A percentile compares a stretch with the other conserved stretches of the same genome.
These are phyloP conservation scores for Ferrisia virgata DNA, from an alignment of 2,888 invertebrate genomes.

Conservation along the genomic window DNA sequence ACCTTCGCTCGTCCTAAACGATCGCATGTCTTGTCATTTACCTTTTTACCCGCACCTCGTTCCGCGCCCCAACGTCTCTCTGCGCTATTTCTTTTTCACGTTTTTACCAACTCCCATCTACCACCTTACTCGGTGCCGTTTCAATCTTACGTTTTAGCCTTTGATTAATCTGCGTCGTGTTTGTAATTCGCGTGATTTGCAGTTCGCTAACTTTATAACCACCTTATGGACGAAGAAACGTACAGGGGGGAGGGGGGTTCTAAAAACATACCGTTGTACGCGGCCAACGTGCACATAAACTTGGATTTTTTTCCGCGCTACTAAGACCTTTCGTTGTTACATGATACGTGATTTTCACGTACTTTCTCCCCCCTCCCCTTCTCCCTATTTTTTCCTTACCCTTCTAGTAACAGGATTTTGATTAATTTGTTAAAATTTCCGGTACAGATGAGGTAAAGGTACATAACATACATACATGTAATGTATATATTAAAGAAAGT, in stretches of 20 bases:
- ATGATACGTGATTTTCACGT: not conserved
- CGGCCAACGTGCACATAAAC: no score
- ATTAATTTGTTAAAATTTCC: conserved; percentile 7
- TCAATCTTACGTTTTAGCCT: not conserved
- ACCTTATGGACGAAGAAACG: not conserved
- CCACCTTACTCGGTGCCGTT: not conserved
- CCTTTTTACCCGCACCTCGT: not conserved
- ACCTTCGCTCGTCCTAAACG: not conserved
- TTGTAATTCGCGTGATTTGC: conserved; percentile 5
- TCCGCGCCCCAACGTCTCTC: not conserved
- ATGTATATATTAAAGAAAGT: not conserved
- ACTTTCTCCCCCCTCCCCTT: not conserved
- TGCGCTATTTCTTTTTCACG: not conserved
- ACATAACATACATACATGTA: not conserved
- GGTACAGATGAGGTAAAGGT: not conserved
- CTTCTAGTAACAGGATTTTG: not conserved
- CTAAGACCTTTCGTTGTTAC: not conserved
- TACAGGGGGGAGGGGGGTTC: not conserved
- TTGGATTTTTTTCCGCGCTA: no score
- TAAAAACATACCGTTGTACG: not conserved
- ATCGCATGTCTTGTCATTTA: not conserved
- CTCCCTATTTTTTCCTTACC: not conserved
- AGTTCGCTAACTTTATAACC: conserved; percentile 8
- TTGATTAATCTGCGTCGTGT: conserved; percentile 18
- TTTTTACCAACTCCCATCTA: not conserved